Evolutionary conservation across 2,888 invertebrate genomes (phyloP).

Genomic region (Prionchulus punctatus): DNA sequence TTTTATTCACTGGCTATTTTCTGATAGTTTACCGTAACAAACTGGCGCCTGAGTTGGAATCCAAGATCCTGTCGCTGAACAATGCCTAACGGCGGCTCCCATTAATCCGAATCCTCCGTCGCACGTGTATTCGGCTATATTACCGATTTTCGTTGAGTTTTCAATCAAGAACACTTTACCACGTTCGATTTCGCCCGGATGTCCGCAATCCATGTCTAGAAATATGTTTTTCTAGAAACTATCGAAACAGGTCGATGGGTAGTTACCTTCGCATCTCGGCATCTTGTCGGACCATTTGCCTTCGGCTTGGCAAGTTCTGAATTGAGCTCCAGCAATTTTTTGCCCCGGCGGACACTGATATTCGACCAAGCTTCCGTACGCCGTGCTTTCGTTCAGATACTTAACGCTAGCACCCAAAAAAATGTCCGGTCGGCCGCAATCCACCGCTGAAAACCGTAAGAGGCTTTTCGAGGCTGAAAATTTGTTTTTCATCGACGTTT

Average conservation of each 20-base stretch:
- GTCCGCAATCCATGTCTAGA: conserved; percentile 5
- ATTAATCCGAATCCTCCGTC: conserved; percentile 1
- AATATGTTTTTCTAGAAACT: not conserved
- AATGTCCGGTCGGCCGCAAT: not conserved
- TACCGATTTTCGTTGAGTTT: conserved; percentile 1
- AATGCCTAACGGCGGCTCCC: not conserved
- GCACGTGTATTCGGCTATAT: conserved; percentile 4
- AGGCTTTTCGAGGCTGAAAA: not conserved
- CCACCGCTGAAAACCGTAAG: not conserved
- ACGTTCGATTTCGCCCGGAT: not conserved
- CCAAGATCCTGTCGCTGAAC: not conserved
- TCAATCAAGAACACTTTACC: not conserved
- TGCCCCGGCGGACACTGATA: not conserved
- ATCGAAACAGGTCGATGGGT: not conserved
- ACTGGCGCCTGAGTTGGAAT: not conserved
- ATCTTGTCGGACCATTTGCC: not conserved
- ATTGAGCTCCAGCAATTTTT: not conserved
- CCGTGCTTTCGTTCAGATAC: not conserved
- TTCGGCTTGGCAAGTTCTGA: conserved; percentile 2
- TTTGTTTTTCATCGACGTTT: not conserved
- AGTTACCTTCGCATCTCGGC: not conserved
- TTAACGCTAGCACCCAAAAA: not conserved
- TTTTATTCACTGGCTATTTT: too few relatives aligned
- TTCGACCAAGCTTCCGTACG: not conserved
- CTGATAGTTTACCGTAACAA: not conserved